phyloP scores from a whole-genome alignment of 2,888 invertebrate species.

The Rhamnusium bicolor region DNA sequence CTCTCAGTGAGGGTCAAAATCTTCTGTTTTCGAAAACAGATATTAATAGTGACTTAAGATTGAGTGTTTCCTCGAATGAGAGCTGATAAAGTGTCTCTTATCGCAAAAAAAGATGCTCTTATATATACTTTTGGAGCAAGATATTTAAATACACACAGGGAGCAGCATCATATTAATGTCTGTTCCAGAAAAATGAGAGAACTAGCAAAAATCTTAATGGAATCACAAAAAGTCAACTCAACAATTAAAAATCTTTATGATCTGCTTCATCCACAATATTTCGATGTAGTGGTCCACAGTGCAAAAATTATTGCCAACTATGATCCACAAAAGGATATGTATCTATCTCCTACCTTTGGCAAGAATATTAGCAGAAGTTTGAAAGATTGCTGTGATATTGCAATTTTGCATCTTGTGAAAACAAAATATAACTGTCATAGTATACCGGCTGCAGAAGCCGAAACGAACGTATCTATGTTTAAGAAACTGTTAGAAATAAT shows the following conservation, averaged over 20 bases:
- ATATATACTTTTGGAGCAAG: conserved; percentile 2
- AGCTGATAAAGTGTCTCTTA: not conserved
- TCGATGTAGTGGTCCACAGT: not conserved
- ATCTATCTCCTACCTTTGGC: not conserved
- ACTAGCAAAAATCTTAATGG: not conserved
- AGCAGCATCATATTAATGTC: not conserved
- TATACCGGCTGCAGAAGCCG: conserved; percentile 8
- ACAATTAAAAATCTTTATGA: not conserved
- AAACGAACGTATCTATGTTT: conserved; percentile 21
- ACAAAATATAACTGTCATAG: conserved; percentile 12
- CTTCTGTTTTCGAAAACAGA: not conserved
- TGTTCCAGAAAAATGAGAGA: conserved; percentile 10
- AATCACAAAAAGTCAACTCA: not conserved
- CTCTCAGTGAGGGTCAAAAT: not conserved
- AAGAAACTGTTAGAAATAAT: conserved; percentile 7
- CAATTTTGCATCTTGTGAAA: conserved; percentile 26
- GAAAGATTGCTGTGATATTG: conserved; percentile 29
- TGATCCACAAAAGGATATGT: not conserved
- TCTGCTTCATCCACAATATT: not conserved
- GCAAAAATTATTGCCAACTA: not conserved
- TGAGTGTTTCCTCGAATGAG: conserved; percentile 8
- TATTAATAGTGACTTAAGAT: not conserved
- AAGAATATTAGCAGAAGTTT: conserved; percentile 1
- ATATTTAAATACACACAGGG: conserved; percentile 7
- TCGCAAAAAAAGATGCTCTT: conserved; percentile 5